Conservation (phyloP, 2,797 vertebrate species). For the Galago senegalensis region DNA sequence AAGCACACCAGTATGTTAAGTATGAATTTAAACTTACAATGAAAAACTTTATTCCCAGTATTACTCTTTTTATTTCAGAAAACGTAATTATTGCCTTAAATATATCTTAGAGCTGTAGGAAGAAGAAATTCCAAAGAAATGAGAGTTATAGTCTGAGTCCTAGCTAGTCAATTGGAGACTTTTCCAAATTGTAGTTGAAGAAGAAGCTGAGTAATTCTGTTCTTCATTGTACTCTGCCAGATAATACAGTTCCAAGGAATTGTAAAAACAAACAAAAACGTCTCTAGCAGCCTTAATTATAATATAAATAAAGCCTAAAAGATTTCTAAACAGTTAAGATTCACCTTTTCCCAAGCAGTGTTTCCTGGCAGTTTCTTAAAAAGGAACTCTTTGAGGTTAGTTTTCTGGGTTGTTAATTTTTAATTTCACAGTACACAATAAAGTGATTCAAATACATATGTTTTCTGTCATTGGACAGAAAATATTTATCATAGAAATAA, state of each 20-base stretch:
- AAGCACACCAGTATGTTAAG: background rate
- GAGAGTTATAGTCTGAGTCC: background rate
- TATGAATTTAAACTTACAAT: conserved; percentile 38
- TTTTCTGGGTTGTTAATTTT: conserved; percentile 40
- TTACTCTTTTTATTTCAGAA: conserved; percentile 52
- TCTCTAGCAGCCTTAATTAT: background rate
- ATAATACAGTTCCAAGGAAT: background rate
- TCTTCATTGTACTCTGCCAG: background rate
- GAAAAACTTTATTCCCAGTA: conserved; percentile 27
- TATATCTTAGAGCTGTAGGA: background rate
- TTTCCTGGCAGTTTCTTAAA: conserved; percentile 11
- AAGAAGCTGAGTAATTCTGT: background rate
- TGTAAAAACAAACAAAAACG: background rate
- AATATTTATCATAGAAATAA: background rate
- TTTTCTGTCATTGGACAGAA: conserved; percentile 53
- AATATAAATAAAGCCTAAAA: conserved; percentile 47
- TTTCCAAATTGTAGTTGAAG: conserved; percentile 19
- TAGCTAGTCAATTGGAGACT: conserved; percentile 24
- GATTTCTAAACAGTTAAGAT: conserved; percentile 48
- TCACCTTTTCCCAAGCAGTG: background rate
- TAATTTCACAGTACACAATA: conserved; percentile 48
- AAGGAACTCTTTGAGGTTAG: background rate
- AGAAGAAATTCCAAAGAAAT: conserved; percentile 50
- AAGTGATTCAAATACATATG: background rate
- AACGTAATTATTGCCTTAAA: conserved; percentile 28